Base-by-base conservation (phyloP, 2,888 invertebrate species). In the Standfussiana lucernea region DNA sequence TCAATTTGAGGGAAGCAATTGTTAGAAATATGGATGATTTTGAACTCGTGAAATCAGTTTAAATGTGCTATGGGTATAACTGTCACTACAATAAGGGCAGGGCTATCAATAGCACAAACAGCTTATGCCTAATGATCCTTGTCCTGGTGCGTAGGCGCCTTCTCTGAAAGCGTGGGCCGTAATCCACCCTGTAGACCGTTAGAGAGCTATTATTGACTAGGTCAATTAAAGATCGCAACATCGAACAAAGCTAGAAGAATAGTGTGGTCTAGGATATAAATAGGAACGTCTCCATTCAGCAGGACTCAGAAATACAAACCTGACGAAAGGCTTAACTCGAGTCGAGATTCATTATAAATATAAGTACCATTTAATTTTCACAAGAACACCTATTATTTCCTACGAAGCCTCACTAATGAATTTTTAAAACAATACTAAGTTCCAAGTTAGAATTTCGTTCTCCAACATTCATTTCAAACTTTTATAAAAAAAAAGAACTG, bases 381-480 rank as follows among this genome's bases (percentile, higher is more conserved):
- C 3, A 28, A 24, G 11, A 72, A 45, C 53, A 40, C n/a, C 11
- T 45, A 61, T 45, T 40, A 8, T 61, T 70, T 70, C 18, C 6
- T 32, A 53, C 45, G 32, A 53, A 73, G 50, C 28, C 40, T 53
- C 28, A 45, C 50, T 68, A 74, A 74, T 71, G 42, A 83, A 45
- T 79, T 83, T 72, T 82, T 53, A 42, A 79, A 83, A 79, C 59
- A 79, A 83, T 67, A 75, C 53, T 28, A 53, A 40, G 62, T 79
- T 75, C 84, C 37, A 74, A 84, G 59, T 75, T 75, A 53, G 42
- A 83, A 79, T 64, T 74, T 75, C 42, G 15, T 21, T 66, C 42
- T 53, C 62, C 24, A 75, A 72, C 59, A 76, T 71, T 66, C 24
- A 40, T 75, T 77, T 65, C 15, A 75, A 77, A 72, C 18, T 86